These are phyloP conservation scores for Caerostris extrusa DNA, from an alignment of 1,140 invertebrate genomes.

Conservation along the genomic window DNA sequence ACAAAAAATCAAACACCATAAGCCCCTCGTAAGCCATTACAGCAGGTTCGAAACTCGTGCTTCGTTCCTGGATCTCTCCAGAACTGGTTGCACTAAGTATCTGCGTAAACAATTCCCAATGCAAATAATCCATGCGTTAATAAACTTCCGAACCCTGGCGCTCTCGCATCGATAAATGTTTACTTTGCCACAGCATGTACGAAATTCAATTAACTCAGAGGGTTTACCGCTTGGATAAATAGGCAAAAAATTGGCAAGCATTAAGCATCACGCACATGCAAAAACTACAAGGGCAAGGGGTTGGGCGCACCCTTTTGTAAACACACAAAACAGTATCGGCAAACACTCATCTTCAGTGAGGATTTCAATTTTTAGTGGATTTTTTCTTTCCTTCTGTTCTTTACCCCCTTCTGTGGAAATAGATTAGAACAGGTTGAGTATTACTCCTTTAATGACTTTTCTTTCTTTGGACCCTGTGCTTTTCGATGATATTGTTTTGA, in stretches of 20 bases:
- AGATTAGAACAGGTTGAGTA: constrained; percentile 15
- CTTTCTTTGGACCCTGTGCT: not conserved
- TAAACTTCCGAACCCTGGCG: not conserved
- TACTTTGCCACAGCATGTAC: not conserved
- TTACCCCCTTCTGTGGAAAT: not conserved
- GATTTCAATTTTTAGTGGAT: not conserved
- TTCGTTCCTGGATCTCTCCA: not conserved
- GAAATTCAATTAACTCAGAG: constrained; percentile 26
- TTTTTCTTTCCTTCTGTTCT: not conserved
- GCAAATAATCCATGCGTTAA: not conserved
- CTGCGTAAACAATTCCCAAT: not conserved
- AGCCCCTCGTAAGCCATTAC: not conserved
- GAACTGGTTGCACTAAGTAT: not conserved
- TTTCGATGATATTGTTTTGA: not conserved
- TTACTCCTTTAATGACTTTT: not conserved
- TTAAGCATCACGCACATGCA: constrained; percentile 15
- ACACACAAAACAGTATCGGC: constrained; percentile 34
- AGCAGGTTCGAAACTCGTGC: not conserved
- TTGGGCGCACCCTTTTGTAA: not conserved
- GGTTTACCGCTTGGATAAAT: constrained; percentile 12
- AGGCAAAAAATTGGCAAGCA: not conserved
- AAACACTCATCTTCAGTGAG: constrained; percentile 13
- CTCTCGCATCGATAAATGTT: constrained; percentile 10
- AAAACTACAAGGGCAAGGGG: not conserved
- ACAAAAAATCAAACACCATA: not conserved